A percentile compares a stretch with the other conserved stretches of the same genome.
These are phyloP conservation scores for Peucedramus taeniatus DNA, from an alignment of 2,113 vertebrate genomes.

Conservation along the genomic window DNA sequence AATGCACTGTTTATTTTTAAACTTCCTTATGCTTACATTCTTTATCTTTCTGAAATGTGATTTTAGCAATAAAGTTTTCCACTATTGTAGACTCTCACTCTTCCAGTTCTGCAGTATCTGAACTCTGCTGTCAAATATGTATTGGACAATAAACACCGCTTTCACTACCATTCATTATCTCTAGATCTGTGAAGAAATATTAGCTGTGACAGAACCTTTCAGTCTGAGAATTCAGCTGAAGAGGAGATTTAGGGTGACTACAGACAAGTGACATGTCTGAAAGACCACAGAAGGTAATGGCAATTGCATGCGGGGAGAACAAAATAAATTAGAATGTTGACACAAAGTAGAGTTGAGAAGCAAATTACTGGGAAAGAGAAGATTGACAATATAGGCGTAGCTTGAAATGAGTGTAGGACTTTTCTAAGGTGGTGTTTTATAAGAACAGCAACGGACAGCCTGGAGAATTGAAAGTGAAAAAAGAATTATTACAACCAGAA, in stretches of 20 bases:
- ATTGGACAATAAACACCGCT: not conserved
- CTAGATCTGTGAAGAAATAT: not conserved
- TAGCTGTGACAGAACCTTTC: slow-evolving; percentile 7
- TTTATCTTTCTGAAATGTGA: not conserved
- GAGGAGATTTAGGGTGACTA: not conserved
- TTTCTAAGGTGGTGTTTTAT: not conserved
- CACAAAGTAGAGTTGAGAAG: not conserved
- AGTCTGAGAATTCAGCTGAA: not conserved
- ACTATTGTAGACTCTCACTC: not conserved
- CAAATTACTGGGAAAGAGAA: not conserved
- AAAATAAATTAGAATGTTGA: not conserved
- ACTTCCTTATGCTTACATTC: not conserved
- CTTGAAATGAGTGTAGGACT: not conserved
- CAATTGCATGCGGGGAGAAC: not conserved
- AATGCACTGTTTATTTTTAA: not conserved
- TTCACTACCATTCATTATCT: not conserved
- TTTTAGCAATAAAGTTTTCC: not conserved
- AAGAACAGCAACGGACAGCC: not conserved
- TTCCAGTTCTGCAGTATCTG: not conserved
- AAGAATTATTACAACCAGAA: not conserved
- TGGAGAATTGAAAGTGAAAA: not conserved
- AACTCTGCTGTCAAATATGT: not conserved
- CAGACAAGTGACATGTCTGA: not conserved
- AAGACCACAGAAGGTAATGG: not conserved
- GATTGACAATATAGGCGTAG: not conserved